Base-by-base conservation (phyloP, 1,140 invertebrate species). In the Zeugodacus cucurbitae region DNA sequence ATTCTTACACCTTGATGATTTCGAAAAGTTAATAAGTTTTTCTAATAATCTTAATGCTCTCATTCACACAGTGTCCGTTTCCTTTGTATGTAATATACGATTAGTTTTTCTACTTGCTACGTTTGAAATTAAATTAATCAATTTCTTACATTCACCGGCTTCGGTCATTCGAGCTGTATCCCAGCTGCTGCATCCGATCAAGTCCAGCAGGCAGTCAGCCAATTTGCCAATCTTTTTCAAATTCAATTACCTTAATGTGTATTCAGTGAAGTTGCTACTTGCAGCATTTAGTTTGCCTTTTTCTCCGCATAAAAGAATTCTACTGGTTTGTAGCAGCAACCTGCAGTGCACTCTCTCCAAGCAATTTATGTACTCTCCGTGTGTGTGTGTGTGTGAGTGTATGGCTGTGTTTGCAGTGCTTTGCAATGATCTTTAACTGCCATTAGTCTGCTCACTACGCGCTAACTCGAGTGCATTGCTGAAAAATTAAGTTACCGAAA, bases 401-500 rank as follows among this genome's bases (percentile, higher is more conserved):
- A 5, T 14, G n/a, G 4, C 8, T 70, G 64, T 70, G 32, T 62
- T 22, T 70, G 64, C 14, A 20, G 29, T 4, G 32, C 70, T 41
- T 74, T 41, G 70, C 70, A 41, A n/a, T 74, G 70, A 44, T 74
- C 70, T 74, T 44, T 74, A 74, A 74, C 70, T 74, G 34, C 70
- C n/a, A 62, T 11, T 74, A 26, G 70, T 74, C 44, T 74, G 4
- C 70, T 41, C 70, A 8, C 70, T 41, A 74, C 34, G 4, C 17
- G 34, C 67, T 29, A 6, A 48, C 74, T 48, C 70, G 29, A 44
- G 8, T 82, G 74, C 74, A 26, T 82, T 41, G 74, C n/a, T 41
- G n/a, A 48, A 41, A 74, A 82, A 82, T 82, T 82, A 48, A 82
- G 74, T 82, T 82, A 48, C 74, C 34, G 44, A 82, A 82, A 82